phyloP scores from a whole-genome alignment of 2,113 vertebrate genomes.

The Equus quagga region DNA sequence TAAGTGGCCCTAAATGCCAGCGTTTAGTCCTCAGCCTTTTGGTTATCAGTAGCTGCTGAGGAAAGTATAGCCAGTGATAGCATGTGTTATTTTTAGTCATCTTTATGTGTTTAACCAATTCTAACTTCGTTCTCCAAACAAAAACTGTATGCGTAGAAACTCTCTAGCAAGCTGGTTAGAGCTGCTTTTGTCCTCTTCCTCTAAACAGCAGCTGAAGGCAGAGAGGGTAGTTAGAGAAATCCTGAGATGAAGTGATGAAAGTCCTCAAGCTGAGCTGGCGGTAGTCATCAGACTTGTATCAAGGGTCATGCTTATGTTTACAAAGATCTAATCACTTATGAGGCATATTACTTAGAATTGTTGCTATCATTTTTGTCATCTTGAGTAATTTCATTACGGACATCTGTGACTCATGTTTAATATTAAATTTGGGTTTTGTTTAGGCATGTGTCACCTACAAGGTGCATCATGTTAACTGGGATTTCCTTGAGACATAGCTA shows the following conservation, averaged over 20 bases:
- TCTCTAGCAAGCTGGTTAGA: neutral
- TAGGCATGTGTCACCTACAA: neutral
- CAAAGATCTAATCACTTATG: neutral
- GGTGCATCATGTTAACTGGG: neutral
- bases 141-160: neutral
- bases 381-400: neutral
- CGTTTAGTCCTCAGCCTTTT: neutral
- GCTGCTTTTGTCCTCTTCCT: neutral
- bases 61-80: neutral
- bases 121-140: constrained; percentile 30
- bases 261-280: neutral
- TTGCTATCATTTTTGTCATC: neutral
- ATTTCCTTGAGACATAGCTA: neutral
- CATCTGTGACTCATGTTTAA: neutral
- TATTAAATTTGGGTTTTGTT: constrained; percentile 19
- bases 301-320: neutral
- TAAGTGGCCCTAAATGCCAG: neutral
- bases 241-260: neutral
- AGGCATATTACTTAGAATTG: neutral
- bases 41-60: neutral
- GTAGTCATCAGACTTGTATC: neutral
- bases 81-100: neutral
- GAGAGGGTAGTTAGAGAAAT: neutral
- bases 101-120: neutral
- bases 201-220: neutral